Base-by-base conservation (phyloP, 64 coral and sea anemone genomes). In the Acropora yongei region DNA sequence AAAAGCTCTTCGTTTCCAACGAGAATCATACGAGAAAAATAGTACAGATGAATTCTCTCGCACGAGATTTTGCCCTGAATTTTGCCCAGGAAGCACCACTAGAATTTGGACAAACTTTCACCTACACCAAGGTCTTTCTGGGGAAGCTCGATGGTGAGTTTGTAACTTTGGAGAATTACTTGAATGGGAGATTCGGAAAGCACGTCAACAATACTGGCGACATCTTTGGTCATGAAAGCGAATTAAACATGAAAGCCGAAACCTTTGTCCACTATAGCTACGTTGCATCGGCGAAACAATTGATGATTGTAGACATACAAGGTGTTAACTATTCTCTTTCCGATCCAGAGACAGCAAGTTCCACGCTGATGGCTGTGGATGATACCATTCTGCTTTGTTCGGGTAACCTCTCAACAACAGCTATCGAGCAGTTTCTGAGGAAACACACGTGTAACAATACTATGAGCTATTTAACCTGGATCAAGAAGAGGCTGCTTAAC, bases 341-440 rank as follows among this genome's bases (percentile, higher is more conserved):
- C 53, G 88, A 95, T 90, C 93, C 93, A 87, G 88, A 95, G 86
- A 88, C 91, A 41, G 80, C 93, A 80, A 80, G 47, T 80, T 55
- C 51, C 51, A 55, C 51, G 9, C 51, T 55, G 51, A 55, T 55
- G 51, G 51, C 51, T 55, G 0, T 55, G 51, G 51, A 55, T 55
- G 51, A 55, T 55, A 55, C 9, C 0, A 55, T 55, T 55, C 51
- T 55, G 51, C 0, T 55, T 55, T 55, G 51, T 55, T 55, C 51
- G 51, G 51, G 51, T 55, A 55, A 55, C 51, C 51, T 55, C 51
- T 55, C 51, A 0, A 55, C 51, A 55, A 55, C 51, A 55, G 51
- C 51, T 55, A 55, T 55, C 51, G 0, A 55, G 51, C 51, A 55
- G 51, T 55, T 55, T 55, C 51, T 55, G 0, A 55, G 51, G 51